A percentile compares a stretch with the other conserved stretches of the same genome.
phyloP scores from a whole-genome alignment of 1,140 invertebrate species.

The Radopholus similis region DNA sequence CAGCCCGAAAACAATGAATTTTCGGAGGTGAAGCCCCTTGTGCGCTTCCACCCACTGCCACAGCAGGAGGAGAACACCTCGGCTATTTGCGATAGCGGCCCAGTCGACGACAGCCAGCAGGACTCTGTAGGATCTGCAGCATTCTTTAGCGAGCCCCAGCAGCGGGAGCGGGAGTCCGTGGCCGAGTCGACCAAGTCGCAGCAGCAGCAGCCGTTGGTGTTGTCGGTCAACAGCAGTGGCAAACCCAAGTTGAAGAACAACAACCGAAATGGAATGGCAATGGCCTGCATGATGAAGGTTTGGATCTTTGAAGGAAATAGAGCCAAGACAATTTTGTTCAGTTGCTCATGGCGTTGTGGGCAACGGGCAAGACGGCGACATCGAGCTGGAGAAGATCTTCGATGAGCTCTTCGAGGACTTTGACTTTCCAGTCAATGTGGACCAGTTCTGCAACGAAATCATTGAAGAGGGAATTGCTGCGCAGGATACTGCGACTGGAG shows the following conservation, averaged over 20 bases:
- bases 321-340: too few relatives aligned
- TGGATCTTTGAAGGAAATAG: too few relatives aligned
- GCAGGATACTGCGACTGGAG: constrained; percentile 3
- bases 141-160: constrained; percentile 24
- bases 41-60: too few relatives aligned
- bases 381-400: constrained; percentile 22
- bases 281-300: constrained; percentile 10
- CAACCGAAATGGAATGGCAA: neutral
- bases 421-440: constrained; percentile 21
- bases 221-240: neutral
- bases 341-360: constrained; percentile 16
- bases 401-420: constrained; percentile 18
- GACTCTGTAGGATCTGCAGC: constrained; percentile 24
- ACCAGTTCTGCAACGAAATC: constrained; percentile 27
- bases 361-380: neutral
- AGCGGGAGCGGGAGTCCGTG: constrained; percentile 22
- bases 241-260: neutral
- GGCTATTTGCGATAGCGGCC: too few relatives aligned
- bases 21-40: too few relatives aligned
- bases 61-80: too few relatives aligned
- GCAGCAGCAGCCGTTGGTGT: neutral
- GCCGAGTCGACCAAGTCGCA: neutral
- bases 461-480: constrained; percentile 24
- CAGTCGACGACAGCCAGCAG: neutral
- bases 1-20: too few relatives aligned